Evolutionary conservation across 2,888 invertebrate species (phyloP), one percentile per base, ranked within the genome.

Genomic region (Agrochola litura): DNA sequence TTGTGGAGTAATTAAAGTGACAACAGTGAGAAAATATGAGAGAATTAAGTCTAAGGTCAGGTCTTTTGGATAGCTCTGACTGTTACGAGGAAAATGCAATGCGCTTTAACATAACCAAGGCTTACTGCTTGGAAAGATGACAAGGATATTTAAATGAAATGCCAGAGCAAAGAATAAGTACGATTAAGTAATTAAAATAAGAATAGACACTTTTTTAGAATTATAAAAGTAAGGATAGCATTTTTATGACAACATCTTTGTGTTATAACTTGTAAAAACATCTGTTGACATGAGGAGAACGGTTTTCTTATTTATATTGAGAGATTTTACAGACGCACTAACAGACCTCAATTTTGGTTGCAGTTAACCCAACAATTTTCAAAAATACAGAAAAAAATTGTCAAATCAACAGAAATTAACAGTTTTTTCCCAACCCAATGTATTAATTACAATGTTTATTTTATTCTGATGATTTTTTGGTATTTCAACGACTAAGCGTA

Each of bases 21-120:
- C 80, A 85, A 66, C 65, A 81, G 82, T 85, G 85, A 82, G 78
- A 82, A 84, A 84, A 82, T 79, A 85, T 78, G 74, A 67, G 43
- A 65, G 43, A 67, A 66, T 82, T 78, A 82, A 81, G 58, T 77
- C 8, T 77, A 81, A 75, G 72, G 71, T 76, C 71, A 76, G 54
- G 54, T 69, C 61, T 82, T 56, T 79, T 67, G 73, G 72, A 73
- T 63, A 56, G 61, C 68, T 19, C 52, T 58, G 63, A 43, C 70
- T 71, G 41, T 74, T 60, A 49, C 66, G 66, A 83, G 46, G 14
- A 25, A 73, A 65, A 82, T 73, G 84, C 75, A 71, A 56, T 61
- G 80, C 30, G 58, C 61, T 83, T 49, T 41, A 64, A 71, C 58
- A 83, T 82, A 79, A 83, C 75, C 61, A 71, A 58, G 12, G 71